A percentile compares a stretch with the other conserved stretches of the same genome.
Evolutionary conservation across 2,797 vertebrate species (phyloP).

Genomic region (Lates japonicus): DNA sequence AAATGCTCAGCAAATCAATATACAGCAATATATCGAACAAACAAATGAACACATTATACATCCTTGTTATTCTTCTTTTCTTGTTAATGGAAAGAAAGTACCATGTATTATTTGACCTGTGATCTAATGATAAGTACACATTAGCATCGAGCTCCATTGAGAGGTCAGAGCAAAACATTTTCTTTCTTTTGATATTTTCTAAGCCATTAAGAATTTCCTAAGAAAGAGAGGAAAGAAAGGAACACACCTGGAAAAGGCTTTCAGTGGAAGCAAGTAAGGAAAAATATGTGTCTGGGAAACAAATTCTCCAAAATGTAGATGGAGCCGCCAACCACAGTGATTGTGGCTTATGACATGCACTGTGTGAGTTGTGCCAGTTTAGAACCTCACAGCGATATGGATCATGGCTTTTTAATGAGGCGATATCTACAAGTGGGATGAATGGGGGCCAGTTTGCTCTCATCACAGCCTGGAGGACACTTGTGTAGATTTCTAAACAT

Average conservation of each 20-base stretch:
- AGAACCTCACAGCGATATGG: too few relatives aligned
- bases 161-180: conserved; percentile 11
- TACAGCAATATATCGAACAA: conserved; percentile 39
- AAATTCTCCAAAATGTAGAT: conserved; percentile 64
- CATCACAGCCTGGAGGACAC: too few relatives aligned
- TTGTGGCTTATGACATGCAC: conserved; percentile 71
- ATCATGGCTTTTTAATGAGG: too few relatives aligned
- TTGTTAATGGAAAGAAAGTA: conserved; percentile 14
- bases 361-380: conserved; percentile 58
- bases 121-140: conserved; percentile 31
- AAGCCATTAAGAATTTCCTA: too few relatives aligned
- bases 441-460: too few relatives aligned
- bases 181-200: conserved; percentile 3
- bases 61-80: conserved; percentile 30
- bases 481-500: too few relatives aligned
- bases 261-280: conserved; percentile 34
- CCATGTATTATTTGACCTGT: conserved; percentile 58
- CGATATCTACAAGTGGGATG: too few relatives aligned
- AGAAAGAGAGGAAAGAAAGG: conserved; percentile 36
- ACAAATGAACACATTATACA: conserved; percentile 41
- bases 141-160: conserved; percentile 35
- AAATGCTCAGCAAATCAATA: conserved; percentile 37
- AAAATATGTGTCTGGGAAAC: conserved; percentile 54
- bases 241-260: conserved; percentile 41
- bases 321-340: too few relatives aligned